A percentile compares a stretch with the other conserved stretches of the same genome.
These are phyloP conservation scores for Drosophila serrata DNA, from an alignment of 1,140 invertebrate genomes.

Conservation along the genomic window DNA sequence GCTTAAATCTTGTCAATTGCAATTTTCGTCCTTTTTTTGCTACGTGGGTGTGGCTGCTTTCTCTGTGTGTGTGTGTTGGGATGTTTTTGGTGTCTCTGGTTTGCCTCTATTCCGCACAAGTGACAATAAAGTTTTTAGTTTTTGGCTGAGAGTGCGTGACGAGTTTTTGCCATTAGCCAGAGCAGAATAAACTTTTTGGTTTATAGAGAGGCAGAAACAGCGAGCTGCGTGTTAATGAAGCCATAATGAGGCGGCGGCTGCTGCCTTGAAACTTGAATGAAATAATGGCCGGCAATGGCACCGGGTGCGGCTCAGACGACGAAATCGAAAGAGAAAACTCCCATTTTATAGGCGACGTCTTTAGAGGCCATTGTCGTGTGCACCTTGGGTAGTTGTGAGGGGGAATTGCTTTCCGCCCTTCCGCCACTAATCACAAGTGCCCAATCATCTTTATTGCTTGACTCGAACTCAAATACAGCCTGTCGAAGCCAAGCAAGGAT, in stretches of 20 bases:
- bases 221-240: conserved; percentile 50
- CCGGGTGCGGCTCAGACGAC: not conserved
- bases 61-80: not conserved
- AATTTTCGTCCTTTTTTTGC: conserved; percentile 36
- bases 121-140: conserved; percentile 71
- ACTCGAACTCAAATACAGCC: conserved; percentile 41
- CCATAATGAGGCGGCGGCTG: conserved; percentile 57
- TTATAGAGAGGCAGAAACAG: conserved; percentile 16
- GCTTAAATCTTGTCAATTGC: conserved; percentile 64
- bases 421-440: conserved; percentile 65
- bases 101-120: conserved; percentile 29
- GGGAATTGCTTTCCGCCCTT: conserved; percentile 57
- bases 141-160: conserved; percentile 43
- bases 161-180: conserved; percentile 70
- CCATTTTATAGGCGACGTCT: not conserved
- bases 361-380: conserved; percentile 20
- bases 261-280: conserved; percentile 28
- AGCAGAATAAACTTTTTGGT: conserved; percentile 43
- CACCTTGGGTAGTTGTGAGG: conserved; percentile 11
- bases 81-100: conserved; percentile 7
- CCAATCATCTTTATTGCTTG: conserved; percentile 71
- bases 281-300: conserved; percentile 24
- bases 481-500: conserved; percentile 37
- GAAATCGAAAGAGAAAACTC: conserved; percentile 3
- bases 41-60: not conserved